Evolutionary conservation across 2,113 vertebrate species (phyloP), one percentile per base, ranked within the genome.

Genomic region (Nycticryphes semicollaris): DNA sequence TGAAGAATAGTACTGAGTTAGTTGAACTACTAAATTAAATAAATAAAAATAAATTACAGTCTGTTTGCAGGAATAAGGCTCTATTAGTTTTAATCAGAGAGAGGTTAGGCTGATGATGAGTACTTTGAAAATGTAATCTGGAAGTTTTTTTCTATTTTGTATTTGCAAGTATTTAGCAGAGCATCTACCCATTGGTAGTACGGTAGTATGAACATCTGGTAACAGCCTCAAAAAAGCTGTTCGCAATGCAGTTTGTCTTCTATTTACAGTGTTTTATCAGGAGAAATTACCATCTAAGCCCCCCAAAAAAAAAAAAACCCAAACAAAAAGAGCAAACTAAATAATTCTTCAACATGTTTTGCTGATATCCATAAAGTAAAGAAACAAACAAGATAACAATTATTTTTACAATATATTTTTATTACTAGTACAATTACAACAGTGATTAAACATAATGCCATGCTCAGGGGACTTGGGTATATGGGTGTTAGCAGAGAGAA

Each of bases 361-460:
- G 28, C 67, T 96, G 53, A 77, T 91, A 66, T 70, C 25, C 17
- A 12, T 67, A 64, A 54, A 90, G 24, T 57, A 16, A 24, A 66
- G 63, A 81, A 66, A 62, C 27, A 53, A 30, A 2, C 4, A 69
- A 94, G 41, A 60, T 50, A 72, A 68, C 33, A 60, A 81, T 60
- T 66, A 66, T 73, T 94, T 93, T 84, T 84, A 24, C 17, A 80
- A 73, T 90, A 54, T 17, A 28, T 66, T 69, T 91, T 93, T 95
- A 75, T 95, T 96, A 70, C 63, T 96, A 90, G 87, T 89, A 67
- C 14, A 94, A 79, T 96, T 96, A 84, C 8, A 62, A 6, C 25
- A 62, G 16, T 62, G 92, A 57, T 87, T 89, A 94, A 89, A 93
- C 27, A 18, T 45, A 93, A 90, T 62, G n/a, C 18, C 5, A 5